A percentile compares a stretch with the other conserved stretches of the same genome.
These are phyloP conservation scores for Quadriops clusia DNA, from an alignment of 2,888 invertebrate genomes.

Conservation along the genomic window DNA sequence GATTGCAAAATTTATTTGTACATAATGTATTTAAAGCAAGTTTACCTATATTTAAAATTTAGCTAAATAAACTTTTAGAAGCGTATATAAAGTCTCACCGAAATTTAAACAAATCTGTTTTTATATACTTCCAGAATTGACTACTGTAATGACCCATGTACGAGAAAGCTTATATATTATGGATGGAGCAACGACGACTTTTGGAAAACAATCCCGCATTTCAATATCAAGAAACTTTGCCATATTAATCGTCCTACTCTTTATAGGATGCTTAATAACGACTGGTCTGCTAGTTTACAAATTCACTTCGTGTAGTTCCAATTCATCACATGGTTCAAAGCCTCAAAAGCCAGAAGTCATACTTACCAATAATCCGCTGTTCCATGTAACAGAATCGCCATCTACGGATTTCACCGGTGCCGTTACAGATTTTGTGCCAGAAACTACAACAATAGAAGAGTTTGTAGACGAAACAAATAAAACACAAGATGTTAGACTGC, in stretches of 20 bases:
- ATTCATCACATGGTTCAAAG: constrained; percentile 2
- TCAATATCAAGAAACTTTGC: constrained; percentile 54
- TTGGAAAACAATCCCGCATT: constrained; percentile 50
- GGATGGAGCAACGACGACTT: constrained; percentile 41
- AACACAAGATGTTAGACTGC: constrained; percentile 51
- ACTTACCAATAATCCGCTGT: not conserved
- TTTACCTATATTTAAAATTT: not conserved
- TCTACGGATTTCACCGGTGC: constrained; percentile 7
- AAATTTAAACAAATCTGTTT: no score
- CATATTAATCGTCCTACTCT: constrained; percentile 49
- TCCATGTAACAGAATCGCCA: constrained; percentile 4
- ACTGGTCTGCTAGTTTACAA: constrained; percentile 68
- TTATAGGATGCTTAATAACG: constrained; percentile 52
- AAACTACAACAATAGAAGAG: constrained; percentile 9
- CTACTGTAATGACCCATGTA: constrained; percentile 24
- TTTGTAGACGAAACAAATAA: no score
- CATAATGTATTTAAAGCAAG: no score
- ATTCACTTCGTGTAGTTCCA: constrained; percentile 49
- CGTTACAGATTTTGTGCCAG: constrained; percentile 5
- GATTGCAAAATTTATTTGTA: no score
- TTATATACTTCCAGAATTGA: no score
- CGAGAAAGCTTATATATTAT: constrained; percentile 23
- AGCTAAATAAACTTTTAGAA: not conserved
- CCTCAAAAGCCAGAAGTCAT: not conserved
- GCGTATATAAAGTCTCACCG: not conserved